These are phyloP conservation scores for Ctenochaetus hawaiiensis DNA, from an alignment of 2,797 vertebrate genomes.

Conservation along the genomic window DNA sequence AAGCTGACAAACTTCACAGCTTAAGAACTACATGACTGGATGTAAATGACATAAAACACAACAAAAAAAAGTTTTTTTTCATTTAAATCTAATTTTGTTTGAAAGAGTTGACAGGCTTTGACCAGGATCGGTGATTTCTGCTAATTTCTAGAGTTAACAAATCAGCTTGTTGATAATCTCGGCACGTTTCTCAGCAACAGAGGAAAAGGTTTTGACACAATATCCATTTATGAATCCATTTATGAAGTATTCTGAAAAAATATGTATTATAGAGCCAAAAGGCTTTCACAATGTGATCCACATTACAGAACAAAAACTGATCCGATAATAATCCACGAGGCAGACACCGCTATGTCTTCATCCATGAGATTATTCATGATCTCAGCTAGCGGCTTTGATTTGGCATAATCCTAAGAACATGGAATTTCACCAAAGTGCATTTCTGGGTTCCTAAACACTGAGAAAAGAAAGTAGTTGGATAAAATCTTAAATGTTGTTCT, in stretches of 20 bases:
- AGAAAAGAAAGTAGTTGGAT: background rate
- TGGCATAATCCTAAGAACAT: constrained; percentile 31
- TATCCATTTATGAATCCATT: constrained; percentile 5
- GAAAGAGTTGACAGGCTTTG: too few relatives aligned
- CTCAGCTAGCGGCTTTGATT: constrained; percentile 27
- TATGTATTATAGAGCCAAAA: constrained; percentile 17
- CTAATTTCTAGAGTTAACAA: too few relatives aligned
- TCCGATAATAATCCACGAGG: constrained; percentile 48
- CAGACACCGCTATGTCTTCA: constrained; percentile 22
- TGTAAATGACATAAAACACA: too few relatives aligned
- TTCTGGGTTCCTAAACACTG: constrained; percentile 8
- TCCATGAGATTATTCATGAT: constrained; percentile 49
- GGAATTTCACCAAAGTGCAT: constrained; percentile 4
- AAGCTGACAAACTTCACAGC: background rate
- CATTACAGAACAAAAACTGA: constrained; percentile 29
- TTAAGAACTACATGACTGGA: background rate
- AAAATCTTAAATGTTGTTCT: background rate
- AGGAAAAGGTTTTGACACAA: background rate
- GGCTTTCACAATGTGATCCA: constrained; percentile 21
- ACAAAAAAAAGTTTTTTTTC: too few relatives aligned
- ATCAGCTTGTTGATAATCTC: background rate
- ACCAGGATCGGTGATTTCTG: too few relatives aligned
- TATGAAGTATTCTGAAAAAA: constrained; percentile 15
- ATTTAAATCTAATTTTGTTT: too few relatives aligned
- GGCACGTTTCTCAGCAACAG: background rate